Percentiles rank a stretch among this genome's conserved stretches.
phyloP scores from a whole-genome alignment of 2,113 vertebrate genomes.

The Prietella phreatophila region DNA sequence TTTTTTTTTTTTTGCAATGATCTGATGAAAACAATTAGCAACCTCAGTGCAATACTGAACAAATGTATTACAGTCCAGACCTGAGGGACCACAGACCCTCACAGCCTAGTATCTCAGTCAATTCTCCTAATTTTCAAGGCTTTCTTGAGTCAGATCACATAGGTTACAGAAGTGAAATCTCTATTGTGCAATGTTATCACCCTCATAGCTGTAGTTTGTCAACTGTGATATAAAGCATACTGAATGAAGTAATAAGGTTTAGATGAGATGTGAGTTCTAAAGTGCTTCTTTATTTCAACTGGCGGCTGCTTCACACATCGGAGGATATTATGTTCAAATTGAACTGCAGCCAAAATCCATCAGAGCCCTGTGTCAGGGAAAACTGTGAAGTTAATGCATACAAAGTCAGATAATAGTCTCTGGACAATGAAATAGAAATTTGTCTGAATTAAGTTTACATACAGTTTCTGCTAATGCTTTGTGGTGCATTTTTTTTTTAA shows the following conservation, averaged over 20 bases:
- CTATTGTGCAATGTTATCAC: background rate
- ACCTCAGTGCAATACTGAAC: background rate
- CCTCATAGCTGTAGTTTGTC: slow-evolving; percentile 2
- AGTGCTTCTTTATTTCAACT: slow-evolving; percentile 19
- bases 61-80: slow-evolving; percentile 17
- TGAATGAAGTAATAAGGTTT: slow-evolving; percentile 27
- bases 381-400: background rate
- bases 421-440: background rate
- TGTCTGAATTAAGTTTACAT: slow-evolving; percentile 18
- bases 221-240: slow-evolving; percentile 5
- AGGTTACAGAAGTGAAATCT: background rate
- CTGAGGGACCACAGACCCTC: background rate
- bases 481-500: background rate
- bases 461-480: background rate
- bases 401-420: background rate
- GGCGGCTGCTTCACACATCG: background rate
- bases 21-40: slow-evolving; percentile 8
- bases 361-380: slow-evolving; percentile 3
- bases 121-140: background rate
- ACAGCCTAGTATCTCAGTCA: slow-evolving; percentile 5
- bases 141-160: slow-evolving; percentile 19
- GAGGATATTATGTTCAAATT: slow-evolving; percentile 22
- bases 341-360: slow-evolving; percentile 2
- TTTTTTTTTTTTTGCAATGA: slow-evolving; percentile 12
- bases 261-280: slow-evolving; percentile 25